These are phyloP conservation scores for Calcarius lapponicus DNA, from an alignment of 2,797 vertebrate species.

Conservation along the genomic window DNA sequence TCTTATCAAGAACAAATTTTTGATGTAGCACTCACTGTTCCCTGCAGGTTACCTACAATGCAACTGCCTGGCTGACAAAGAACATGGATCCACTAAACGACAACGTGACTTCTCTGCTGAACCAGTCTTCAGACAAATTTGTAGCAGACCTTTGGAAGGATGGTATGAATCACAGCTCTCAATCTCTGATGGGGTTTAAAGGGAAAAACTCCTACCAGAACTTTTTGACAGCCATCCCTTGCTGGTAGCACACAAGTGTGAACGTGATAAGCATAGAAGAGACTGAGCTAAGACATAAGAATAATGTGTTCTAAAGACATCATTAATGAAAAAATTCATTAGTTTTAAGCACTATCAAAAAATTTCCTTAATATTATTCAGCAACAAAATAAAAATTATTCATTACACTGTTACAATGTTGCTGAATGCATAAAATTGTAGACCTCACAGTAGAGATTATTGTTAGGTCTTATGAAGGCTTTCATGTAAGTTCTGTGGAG, in stretches of 20 bases:
- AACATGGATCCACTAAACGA: constrained; percentile 99
- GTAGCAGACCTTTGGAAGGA: constrained; percentile 97
- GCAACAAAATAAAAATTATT: background rate
- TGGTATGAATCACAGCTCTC: constrained; percentile 74
- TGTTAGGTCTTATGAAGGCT: background rate
- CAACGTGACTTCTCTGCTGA: constrained; percentile 91
- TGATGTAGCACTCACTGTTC: background rate
- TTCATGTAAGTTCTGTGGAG: background rate
- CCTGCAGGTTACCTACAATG: constrained; percentile 91
- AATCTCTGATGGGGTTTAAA: background rate
- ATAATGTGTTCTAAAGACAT: background rate
- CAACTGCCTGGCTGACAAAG: constrained; percentile 93
- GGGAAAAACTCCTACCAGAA: background rate
- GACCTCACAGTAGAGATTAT: background rate
- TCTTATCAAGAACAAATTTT: background rate
- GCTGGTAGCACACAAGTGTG: background rate
- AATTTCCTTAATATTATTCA: background rate
- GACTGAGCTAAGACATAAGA: background rate
- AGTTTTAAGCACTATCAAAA: background rate
- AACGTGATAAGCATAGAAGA: background rate
- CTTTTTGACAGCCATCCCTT: background rate
- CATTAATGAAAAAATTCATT: background rate
- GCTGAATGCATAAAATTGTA: background rate
- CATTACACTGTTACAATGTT: background rate
- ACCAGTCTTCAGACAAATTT: constrained; percentile 90